Evolutionary conservation across 2,888 invertebrate genomes (phyloP).

Genomic region (Zeuzera pyrina): DNA sequence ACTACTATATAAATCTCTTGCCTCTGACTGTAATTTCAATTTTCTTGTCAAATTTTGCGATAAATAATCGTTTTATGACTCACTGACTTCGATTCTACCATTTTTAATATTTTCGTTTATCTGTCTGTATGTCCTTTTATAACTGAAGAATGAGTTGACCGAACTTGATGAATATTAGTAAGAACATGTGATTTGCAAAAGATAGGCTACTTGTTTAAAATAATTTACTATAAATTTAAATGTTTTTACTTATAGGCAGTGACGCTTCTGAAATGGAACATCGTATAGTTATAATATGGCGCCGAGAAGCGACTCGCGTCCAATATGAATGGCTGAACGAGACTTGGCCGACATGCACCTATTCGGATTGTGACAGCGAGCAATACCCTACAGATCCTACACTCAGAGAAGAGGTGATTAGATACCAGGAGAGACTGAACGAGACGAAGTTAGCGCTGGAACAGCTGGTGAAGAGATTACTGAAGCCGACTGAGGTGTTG

Average conservation of each 20-base stretch:
- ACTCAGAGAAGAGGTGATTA: slow-evolving; percentile 48
- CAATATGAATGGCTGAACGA: slow-evolving; percentile 92
- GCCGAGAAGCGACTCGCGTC: slow-evolving; percentile 86
- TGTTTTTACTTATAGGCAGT: slow-evolving; percentile 30
- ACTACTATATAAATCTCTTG: too few species aligned
- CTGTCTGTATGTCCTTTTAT: too few species aligned
- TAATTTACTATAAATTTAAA: too few species aligned
- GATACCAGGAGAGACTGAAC: slow-evolving; percentile 71
- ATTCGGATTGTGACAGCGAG: slow-evolving; percentile 43
- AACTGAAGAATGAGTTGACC: too few species aligned
- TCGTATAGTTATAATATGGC: slow-evolving; percentile 91
- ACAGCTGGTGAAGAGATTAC: slow-evolving; percentile 78
- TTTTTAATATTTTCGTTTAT: too few species aligned
- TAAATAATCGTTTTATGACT: too few species aligned
- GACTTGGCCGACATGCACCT: slow-evolving; percentile 76
- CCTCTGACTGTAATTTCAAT: too few species aligned
- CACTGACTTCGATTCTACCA: too few species aligned
- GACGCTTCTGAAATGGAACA: slow-evolving; percentile 71
- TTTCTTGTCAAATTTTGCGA: too few species aligned
- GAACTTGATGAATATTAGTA: too few species aligned
- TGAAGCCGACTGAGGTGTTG: slow-evolving; percentile 82
- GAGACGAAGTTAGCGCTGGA: slow-evolving; percentile 82
- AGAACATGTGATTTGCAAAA: too few species aligned
- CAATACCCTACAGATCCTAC: slow-evolving; percentile 30
- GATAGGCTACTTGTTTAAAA: too few species aligned